Evolutionary conservation across 2,797 vertebrate genomes (phyloP).

Genomic region (Amblyopsis hoosieri): DNA sequence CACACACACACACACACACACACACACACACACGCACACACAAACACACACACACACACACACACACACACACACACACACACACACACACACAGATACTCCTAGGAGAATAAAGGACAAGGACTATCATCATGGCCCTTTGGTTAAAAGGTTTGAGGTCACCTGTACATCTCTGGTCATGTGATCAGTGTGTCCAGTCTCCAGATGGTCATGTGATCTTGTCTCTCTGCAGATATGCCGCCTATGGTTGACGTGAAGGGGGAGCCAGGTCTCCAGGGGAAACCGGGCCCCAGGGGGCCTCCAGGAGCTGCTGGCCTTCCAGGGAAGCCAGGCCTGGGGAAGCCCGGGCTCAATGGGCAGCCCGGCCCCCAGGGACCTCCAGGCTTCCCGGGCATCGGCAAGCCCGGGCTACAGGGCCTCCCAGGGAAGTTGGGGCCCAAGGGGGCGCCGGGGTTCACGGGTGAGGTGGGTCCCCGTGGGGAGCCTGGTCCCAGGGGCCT

Average conservation of each 20-base stretch:
- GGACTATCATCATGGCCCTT: too few species aligned
- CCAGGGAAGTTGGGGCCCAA: constrained; percentile 92
- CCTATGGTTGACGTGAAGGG: constrained; percentile 93
- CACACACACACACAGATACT: too few species aligned
- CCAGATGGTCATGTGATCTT: not conserved
- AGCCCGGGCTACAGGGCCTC: constrained; percentile 91
- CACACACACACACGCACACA: too few species aligned
- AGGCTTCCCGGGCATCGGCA: constrained; percentile 92
- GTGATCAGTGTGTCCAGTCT: not conserved
- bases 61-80: too few species aligned
- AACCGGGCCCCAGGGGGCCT: constrained; percentile 91
- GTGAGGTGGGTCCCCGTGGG: constrained; percentile 87
- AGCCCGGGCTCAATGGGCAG: constrained; percentile 92
- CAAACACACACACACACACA: too few species aligned
- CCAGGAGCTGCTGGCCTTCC: constrained; percentile 87
- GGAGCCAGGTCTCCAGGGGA: constrained; percentile 92
- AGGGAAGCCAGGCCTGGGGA: constrained; percentile 93
- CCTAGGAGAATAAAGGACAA: too few species aligned
- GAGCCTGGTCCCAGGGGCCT: constrained; percentile 90
- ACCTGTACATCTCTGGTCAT: too few species aligned
- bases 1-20: too few species aligned
- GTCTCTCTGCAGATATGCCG: constrained; percentile 86
- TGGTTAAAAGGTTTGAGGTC: too few species aligned
- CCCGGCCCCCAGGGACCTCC: constrained; percentile 89
- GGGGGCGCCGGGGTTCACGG: constrained; percentile 86